These are phyloP conservation scores for Petrocephalus schoutedeni DNA, from an alignment of 2,797 vertebrate species.

Conservation along the genomic window DNA sequence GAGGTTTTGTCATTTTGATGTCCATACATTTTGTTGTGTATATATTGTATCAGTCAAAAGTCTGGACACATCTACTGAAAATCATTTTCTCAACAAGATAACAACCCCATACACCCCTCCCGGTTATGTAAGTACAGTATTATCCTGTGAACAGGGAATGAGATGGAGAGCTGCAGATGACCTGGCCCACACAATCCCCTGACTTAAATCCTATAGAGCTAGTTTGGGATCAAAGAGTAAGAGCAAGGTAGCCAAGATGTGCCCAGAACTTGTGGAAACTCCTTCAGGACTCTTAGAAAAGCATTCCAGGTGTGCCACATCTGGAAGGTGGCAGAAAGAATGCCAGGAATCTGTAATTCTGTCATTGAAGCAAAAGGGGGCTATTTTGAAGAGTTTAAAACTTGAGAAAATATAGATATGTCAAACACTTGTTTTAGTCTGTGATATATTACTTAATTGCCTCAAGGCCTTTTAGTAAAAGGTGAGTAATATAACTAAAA, in stretches of 20 bases:
- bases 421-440: neutral
- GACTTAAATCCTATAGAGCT: neutral
- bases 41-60: neutral
- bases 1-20: neutral
- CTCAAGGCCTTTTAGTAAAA: too few species aligned
- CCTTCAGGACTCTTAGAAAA: neutral
- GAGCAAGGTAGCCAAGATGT: neutral
- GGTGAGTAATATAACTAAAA: too few species aligned
- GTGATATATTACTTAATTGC: neutral
- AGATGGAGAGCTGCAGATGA: neutral
- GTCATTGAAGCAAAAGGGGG: neutral
- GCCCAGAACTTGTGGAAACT: neutral
- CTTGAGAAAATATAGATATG: too few species aligned
- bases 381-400: neutral
- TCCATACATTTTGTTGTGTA: neutral
- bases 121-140: neutral
- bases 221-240: neutral
- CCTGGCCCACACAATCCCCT: neutral
- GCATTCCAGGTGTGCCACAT: neutral
- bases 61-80: neutral
- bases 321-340: neutral
- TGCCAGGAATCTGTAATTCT: neutral
- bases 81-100: neutral
- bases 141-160: neutral
- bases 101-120: neutral